A percentile compares a stretch with the other conserved stretches of the same genome.
phyloP scores from a whole-genome alignment of 2,113 vertebrate genomes.

The Colaptes auratus region DNA sequence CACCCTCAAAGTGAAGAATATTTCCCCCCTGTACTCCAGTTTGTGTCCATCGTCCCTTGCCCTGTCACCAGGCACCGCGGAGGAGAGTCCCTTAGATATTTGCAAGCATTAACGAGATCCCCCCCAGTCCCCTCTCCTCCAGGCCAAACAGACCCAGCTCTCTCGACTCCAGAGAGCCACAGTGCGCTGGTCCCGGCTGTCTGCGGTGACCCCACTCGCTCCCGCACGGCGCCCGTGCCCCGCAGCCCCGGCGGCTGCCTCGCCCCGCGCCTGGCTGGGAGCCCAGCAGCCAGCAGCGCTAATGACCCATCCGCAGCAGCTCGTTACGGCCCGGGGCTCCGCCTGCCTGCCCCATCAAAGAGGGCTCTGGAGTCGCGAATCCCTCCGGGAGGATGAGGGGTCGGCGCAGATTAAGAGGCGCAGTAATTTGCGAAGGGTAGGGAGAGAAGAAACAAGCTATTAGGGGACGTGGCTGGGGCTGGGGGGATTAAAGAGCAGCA shows the following conservation, averaged over 20 bases:
- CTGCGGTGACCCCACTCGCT: rapidly evolving
- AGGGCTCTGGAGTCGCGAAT: background rate
- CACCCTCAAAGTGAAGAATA: too few species aligned
- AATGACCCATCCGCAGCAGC: background rate
- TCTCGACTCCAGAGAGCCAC: rapidly evolving
- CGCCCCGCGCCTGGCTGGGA: background rate
- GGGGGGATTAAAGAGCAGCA: background rate
- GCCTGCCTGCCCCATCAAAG: background rate
- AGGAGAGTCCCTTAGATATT: too few species aligned
- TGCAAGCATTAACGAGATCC: too few species aligned
- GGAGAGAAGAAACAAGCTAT: background rate
- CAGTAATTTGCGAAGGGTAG: background rate
- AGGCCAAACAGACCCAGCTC: rapidly evolving
- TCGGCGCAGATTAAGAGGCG: background rate
- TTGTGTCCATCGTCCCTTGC: too few species aligned
- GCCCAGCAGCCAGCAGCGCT: background rate
- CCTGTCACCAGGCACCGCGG: too few species aligned
- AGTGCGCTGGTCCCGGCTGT: rapidly evolving
- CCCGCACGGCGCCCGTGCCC: background rate
- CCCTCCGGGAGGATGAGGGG: background rate
- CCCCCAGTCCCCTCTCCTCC: too few species aligned
- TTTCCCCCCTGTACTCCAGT: too few species aligned
- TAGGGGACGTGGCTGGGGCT: background rate
- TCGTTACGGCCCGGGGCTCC: rapidly evolving
- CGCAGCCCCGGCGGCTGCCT: background rate